Conservation (phyloP, 1,140 invertebrate species). For the Lepidurus arcticus region DNA sequence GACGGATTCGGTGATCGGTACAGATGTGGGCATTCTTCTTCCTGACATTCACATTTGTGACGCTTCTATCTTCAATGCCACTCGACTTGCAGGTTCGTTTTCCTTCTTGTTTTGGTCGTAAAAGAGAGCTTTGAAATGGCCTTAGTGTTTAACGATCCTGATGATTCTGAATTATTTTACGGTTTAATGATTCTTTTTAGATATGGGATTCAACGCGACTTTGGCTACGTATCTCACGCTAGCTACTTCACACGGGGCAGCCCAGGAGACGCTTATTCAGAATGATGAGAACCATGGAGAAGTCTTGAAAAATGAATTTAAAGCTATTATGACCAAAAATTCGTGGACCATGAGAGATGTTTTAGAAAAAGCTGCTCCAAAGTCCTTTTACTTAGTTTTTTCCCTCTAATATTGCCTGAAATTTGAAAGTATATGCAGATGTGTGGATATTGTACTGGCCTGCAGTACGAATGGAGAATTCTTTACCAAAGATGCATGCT, state of each 20-base stretch:
- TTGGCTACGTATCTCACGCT: not conserved
- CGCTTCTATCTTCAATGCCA: not conserved
- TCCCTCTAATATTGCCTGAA: not conserved
- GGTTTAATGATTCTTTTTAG: not conserved
- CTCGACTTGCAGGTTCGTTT: not conserved
- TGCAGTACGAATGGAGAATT: not conserved
- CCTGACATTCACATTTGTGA: conserved; percentile 4
- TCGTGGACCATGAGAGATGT: not conserved
- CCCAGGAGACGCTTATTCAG: not conserved
- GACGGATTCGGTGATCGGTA: not conserved
- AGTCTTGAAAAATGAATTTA: not conserved
- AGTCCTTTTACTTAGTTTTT: not conserved
- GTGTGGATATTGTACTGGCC: not conserved
- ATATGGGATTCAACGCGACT: not conserved
- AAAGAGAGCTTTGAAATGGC: no score
- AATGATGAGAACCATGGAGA: not conserved
- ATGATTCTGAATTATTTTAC: not conserved
- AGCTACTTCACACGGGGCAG: not conserved
- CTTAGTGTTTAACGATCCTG: not conserved
- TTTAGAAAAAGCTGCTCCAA: not conserved
- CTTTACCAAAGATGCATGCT: not conserved
- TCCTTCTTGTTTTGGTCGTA: not conserved
- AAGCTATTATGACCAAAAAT: not conserved
- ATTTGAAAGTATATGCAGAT: not conserved
- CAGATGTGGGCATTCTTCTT: not conserved